Evolutionary conservation across 2,888 invertebrate species (phyloP), one percentile per base, ranked within the genome.

Genomic region (Serripes groenlandicus): DNA sequence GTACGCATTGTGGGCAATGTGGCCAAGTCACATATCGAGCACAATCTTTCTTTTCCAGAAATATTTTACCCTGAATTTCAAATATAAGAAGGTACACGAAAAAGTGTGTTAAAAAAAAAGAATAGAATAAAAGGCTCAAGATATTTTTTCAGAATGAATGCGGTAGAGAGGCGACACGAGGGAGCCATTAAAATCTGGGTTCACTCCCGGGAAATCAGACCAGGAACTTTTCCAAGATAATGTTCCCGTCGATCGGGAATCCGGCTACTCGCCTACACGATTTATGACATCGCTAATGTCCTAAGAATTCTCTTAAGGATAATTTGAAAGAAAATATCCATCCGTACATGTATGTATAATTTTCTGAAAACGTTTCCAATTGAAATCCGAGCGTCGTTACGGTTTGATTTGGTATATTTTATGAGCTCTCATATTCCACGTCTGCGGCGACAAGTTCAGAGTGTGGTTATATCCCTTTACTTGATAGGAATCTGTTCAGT

Each of bases 171-270:
- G 49, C 35, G 52, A 68, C 87, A 73, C 73, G 26, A 71, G 82
- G 85, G 87, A 72, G 78, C 69, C 81, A 86, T 82, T 81, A 87
- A 86, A 83, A 86, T 82, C 72, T 80, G 64, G 56, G 56, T 73
- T 35, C 37, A 66, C 87, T 64, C 86, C 18, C 54, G 89, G 89
- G 89, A 89, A 89, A 89, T 89, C 89, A 89, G 58, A 75, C 49
- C 37, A 77, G 75, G 82, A 79, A 70, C 70, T 75, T 81, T 78
- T 81, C 75, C 83, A 78, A 81, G 86, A 85, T 83, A 86, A 83
- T 83, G 85, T 79, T 68, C 52, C 72, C 58, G 75, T 81, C 85
- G 76, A 62, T 49, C 74, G 76, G 76, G 81, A 66, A 34, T 66
- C 32, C 28, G 34, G 66, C 66, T 28, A 42, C 66, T 66, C 35